These are phyloP conservation scores for Bos javanicus DNA, from an alignment of 2,113 vertebrate genomes.

Conservation along the genomic window DNA sequence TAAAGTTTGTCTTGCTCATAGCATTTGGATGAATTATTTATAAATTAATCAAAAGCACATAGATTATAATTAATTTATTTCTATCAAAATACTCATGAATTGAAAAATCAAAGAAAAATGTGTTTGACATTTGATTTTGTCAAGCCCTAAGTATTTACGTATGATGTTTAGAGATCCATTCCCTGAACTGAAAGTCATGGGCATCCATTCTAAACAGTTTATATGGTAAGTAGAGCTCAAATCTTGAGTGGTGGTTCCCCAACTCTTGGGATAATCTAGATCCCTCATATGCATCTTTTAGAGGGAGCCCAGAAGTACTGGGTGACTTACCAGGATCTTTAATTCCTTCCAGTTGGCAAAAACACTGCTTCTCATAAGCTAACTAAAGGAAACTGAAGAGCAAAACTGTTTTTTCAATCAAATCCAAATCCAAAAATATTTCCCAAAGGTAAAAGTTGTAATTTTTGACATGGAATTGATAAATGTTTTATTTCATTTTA, in stretches of 20 bases:
- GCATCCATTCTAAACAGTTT: not conserved
- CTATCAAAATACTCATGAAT: not conserved
- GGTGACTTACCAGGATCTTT: not conserved
- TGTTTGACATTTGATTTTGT: slow-evolving; percentile 9
- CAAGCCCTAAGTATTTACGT: not conserved
- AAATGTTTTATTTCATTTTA: not conserved
- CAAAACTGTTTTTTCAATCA: not conserved
- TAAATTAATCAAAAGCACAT: slow-evolving; percentile 46
- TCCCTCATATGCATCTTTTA: not conserved
- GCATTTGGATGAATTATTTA: slow-evolving; percentile 25
- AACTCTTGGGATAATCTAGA: not conserved
- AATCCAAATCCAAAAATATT: not conserved
- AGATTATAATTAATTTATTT: slow-evolving; percentile 33
- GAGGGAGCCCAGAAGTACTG: not conserved
- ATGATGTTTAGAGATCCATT: not conserved
- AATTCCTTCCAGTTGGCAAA: not conserved
- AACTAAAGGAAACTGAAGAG: not conserved
- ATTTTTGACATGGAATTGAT: not conserved
- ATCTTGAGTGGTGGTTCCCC: not conserved
- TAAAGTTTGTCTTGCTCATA: slow-evolving; percentile 2
- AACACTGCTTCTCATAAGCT: not conserved
- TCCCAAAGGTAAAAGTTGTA: not conserved
- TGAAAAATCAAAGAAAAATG: slow-evolving; percentile 26
- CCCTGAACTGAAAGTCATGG: not conserved
- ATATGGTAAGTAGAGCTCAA: not conserved